Evolutionary conservation across 2,888 invertebrate species (phyloP).

Genomic region (Pseudoips prasinana): DNA sequence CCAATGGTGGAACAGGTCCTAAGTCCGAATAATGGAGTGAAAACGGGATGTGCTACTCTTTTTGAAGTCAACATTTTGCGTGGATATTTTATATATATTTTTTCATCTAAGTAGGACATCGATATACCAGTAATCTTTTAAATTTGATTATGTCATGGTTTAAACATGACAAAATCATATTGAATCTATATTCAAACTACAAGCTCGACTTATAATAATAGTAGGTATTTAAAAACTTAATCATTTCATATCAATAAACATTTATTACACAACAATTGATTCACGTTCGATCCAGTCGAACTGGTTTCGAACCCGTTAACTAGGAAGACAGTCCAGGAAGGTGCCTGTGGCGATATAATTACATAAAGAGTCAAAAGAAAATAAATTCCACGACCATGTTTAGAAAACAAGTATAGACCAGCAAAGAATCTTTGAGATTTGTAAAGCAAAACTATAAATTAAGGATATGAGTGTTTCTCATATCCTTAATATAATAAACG

Average conservation of each 20-base stretch:
- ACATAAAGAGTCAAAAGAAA: conserved; percentile 17
- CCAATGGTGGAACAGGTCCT: conserved; percentile 35
- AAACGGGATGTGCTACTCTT: conserved; percentile 56
- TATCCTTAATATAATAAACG: no score
- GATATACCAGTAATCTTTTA: no score
- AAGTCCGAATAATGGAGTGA: conserved; percentile 7
- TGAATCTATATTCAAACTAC: background rate
- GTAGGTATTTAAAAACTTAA: background rate
- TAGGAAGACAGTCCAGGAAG: conserved; percentile 56
- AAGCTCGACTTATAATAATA: background rate
- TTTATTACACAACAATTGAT: conserved; percentile 55
- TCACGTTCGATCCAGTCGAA: conserved; percentile 32
- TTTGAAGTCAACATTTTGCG: conserved; percentile 67
- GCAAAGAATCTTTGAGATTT: no score
- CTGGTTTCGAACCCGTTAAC: conserved; percentile 41
- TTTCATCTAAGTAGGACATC: no score
- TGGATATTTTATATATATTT: background rate
- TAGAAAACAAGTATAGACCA: no score
- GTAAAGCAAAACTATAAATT: no score
- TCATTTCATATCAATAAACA: no score
- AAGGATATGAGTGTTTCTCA: no score
- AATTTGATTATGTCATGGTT: no score
- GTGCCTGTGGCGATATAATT: conserved; percentile 29
- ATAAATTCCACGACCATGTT: no score
- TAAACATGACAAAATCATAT: no score